phyloP scores from a whole-genome alignment of 2,797 vertebrate genomes.

The Muraenolepis orangiensis region DNA sequence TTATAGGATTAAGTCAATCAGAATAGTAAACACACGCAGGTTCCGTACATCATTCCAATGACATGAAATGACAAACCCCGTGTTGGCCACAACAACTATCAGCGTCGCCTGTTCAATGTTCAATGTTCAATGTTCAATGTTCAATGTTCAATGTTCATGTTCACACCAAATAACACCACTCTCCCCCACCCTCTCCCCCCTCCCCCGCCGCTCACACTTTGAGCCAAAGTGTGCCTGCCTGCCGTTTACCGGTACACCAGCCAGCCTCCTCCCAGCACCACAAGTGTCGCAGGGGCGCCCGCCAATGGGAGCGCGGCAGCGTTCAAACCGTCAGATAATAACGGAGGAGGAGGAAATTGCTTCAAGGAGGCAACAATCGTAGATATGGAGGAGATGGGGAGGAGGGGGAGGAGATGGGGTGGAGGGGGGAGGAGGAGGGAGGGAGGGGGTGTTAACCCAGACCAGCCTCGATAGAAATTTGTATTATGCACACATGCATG shows the following conservation, averaged over 20 bases:
- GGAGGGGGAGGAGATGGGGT: slow-evolving; percentile 1
- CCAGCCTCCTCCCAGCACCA: neutral
- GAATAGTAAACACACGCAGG: no score
- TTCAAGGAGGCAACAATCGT: slow-evolving; percentile 64
- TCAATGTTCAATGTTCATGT: no score
- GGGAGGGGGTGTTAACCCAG: neutral
- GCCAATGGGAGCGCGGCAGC: slow-evolving; percentile 58
- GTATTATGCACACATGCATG: slow-evolving; percentile 5
- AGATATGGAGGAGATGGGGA: slow-evolving; percentile 10
- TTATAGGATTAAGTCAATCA: no score
- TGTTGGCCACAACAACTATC: no score
- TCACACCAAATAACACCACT: slow-evolving; percentile 61
- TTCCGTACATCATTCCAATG: no score
- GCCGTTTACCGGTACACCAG: no score
- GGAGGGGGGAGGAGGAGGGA: slow-evolving; percentile 1
- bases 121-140: no score
- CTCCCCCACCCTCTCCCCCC: slow-evolving; percentile 21
- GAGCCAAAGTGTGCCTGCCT: no score
- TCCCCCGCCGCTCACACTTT: slow-evolving; percentile 26
- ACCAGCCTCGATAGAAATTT: slow-evolving; percentile 13
- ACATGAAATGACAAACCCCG: no score
- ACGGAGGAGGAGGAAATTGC: slow-evolving; percentile 72
- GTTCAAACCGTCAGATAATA: slow-evolving; percentile 74
- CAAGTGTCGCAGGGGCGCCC: slow-evolving; percentile 65
- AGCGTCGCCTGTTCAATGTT: no score